phyloP scores from a whole-genome alignment of 2,113 vertebrate genomes.

The Petrocephalus zakoni region DNA sequence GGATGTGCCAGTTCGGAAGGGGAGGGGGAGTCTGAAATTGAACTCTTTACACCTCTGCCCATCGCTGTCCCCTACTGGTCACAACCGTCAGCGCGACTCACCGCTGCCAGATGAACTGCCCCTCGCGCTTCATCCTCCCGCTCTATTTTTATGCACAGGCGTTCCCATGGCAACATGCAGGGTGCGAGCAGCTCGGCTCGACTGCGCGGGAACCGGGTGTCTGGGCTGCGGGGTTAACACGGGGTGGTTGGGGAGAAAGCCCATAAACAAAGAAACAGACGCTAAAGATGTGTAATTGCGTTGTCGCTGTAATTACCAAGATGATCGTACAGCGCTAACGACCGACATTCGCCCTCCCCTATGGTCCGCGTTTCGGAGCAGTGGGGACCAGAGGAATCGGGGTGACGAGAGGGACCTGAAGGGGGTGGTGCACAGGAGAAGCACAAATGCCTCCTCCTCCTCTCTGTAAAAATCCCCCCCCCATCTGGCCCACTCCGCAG shows the following conservation, averaged over 20 bases:
- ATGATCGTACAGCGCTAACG: background rate
- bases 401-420: background rate
- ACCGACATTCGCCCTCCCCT: background rate
- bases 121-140: conserved; percentile 45
- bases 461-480: no score
- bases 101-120: conserved; percentile 47
- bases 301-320: background rate
- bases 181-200: conserved; percentile 48
- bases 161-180: conserved; percentile 60
- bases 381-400: background rate
- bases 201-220: conserved; percentile 51
- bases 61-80: background rate
- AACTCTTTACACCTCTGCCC: background rate
- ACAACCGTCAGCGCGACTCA: conserved; percentile 1
- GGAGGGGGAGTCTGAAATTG: background rate
- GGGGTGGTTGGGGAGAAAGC: conserved; percentile 32
- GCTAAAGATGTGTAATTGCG: background rate
- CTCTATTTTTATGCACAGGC: conserved; percentile 61
- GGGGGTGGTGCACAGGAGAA: background rate
- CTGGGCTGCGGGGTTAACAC: conserved; percentile 43
- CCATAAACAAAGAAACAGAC: conserved; percentile 28
- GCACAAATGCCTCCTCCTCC: background rate
- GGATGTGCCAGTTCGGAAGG: conserved; percentile 21
- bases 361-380: background rate
- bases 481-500: background rate